Base-by-base conservation (phyloP, 2,888 invertebrate genomes). In the Schizotus pectinicornis region DNA sequence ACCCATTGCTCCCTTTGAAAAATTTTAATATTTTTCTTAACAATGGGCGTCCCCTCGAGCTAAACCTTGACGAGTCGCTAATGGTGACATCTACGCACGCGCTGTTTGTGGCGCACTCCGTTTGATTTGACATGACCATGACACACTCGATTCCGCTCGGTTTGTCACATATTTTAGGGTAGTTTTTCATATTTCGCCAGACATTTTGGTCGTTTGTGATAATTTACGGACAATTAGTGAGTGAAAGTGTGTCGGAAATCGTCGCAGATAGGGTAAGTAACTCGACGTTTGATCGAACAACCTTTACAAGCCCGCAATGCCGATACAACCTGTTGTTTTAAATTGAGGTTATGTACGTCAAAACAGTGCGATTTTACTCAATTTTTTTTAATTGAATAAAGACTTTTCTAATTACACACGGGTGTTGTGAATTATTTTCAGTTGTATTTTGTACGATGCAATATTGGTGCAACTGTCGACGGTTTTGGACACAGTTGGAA, bases 151-250 rank as follows among this genome's bases (percentile, higher is more conserved):
- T 51, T 41, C 43, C 42, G 42, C 22, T 53, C 38, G 37, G 30
- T 53, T 46, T 51, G 57, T 64, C 62, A 62, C 66, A 66, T 22
- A 22, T 61, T 59, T 60, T 66, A 66, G 64, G 36, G 49, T 66
- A 66, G 61, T 62, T 58, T 61, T 62, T 54, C 47, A 47, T 41
- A 47, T 41, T 54, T 54, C 47, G 22, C 7, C 39, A 47, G 54
- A 54, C 47, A 54, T 54, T 57, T 52, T 52, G 37, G 52, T 35
- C 47, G 36, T 33, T 42, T 53, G 34, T 52, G 31, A 42, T 58
- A 33, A 34, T 37, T 58, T 58, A 38, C 53, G 42, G 39, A 58
- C 37, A 48, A 35, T 48, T 57, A n/a, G 48, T 53, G 53, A 58
- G 42, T 53, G 42, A 53, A 58, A 58, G 30, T 48, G 35, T 52